A percentile compares a stretch with the other conserved stretches of the same genome.
Conservation (phyloP, 2,888 invertebrate genomes). For the Dynastes maya region DNA sequence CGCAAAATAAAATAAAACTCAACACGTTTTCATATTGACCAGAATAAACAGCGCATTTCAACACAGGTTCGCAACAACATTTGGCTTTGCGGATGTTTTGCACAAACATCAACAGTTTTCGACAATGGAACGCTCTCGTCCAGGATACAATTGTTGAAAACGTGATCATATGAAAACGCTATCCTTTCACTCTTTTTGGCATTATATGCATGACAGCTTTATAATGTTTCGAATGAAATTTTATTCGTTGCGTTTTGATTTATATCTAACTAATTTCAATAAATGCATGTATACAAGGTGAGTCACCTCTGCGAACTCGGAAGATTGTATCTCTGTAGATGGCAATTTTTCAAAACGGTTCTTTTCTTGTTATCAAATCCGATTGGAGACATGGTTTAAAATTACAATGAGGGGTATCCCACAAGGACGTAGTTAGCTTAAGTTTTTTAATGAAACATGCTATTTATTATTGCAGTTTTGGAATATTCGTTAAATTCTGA, state of each 20-base stretch:
- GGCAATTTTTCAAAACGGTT: too few relatives aligned
- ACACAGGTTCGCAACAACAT: constrained; percentile 10
- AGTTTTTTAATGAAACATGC: too few relatives aligned
- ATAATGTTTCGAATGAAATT: background rate
- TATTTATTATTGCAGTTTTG: too few relatives aligned
- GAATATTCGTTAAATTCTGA: too few relatives aligned
- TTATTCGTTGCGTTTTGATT: background rate
- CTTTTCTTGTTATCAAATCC: too few relatives aligned
- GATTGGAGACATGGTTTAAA: too few relatives aligned
- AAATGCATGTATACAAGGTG: too few relatives aligned
- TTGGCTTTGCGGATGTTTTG: constrained; percentile 29
- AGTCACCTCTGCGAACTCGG: too few relatives aligned
- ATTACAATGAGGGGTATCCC: too few relatives aligned
- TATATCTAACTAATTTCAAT: background rate
- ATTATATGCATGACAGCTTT: background rate
- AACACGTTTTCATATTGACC: constrained; percentile 29
- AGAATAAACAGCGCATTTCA: constrained; percentile 36
- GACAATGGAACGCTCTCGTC: constrained; percentile 1
- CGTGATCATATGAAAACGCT: constrained; percentile 11
- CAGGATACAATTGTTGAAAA: constrained; percentile 11
- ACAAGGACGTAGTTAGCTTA: too few relatives aligned
- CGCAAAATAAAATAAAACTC: constrained; percentile 21
- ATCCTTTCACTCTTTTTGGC: background rate
- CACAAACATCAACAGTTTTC: constrained; percentile 35
- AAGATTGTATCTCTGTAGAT: too few relatives aligned